Base-by-base conservation (phyloP, 2,888 invertebrate genomes). In the Troides helena region DNA sequence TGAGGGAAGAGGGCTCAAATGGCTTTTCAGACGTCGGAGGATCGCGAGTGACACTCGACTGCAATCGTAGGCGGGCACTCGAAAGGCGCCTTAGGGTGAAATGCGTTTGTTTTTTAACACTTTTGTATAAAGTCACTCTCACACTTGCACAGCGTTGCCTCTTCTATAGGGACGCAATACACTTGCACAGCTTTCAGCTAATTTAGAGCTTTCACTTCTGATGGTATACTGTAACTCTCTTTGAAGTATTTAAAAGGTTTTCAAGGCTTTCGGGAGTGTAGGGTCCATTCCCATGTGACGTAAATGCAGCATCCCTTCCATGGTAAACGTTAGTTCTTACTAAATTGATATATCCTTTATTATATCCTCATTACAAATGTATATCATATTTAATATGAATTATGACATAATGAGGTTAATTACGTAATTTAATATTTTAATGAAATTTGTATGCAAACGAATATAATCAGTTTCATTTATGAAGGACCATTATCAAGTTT, bases 1-100 rank as follows among this genome's bases (percentile, higher is more conserved):
- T 75, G 73, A 71, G 56, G 74, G 73, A 73, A 76, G 69, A 76
- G 74, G 77, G 76, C 71, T 69, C 71, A 78, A 80, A 83, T 80
- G 81, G 79, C 72, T 78, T 76, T 80, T 73, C 72, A 78, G 75
- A 71, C 69, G 73, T 66, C 65, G 67, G 71, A 68, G 72, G 73
- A 72, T 74, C 72, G 72, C 70, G 62, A 65, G 70, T 62, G 67
- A 73, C 71, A 72, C 78, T 75, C 74, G 73, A 72, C 69, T 71
- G 74, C 76, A 80, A 81, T 81, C 75, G 77, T 58, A 50, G 64
- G 62, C 68, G 7, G 21, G 64, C 62, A 58, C 70, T 70, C 46
- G 36, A 70, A 53, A 68, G 39, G 50, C 66, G 62, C 58, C 70
- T 70, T 66, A 46, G 70, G 70, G 70, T 67, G 67, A 67, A 67